A percentile compares a stretch with the other conserved stretches of the same genome.
These are phyloP conservation scores for Zalophus californianus DNA, from an alignment of 2,797 vertebrate genomes.

Conservation along the genomic window DNA sequence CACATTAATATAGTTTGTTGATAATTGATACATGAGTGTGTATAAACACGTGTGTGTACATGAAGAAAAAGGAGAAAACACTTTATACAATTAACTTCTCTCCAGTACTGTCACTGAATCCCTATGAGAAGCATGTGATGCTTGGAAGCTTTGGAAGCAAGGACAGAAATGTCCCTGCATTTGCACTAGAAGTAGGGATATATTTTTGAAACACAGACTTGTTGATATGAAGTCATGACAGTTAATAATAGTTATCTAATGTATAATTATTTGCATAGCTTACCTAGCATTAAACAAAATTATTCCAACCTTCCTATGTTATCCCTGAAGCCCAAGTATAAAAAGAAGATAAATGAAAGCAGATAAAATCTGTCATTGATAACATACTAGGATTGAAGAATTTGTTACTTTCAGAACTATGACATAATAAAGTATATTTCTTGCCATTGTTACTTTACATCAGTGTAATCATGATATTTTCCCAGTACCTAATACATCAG, in stretches of 20 bases:
- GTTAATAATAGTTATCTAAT: neutral
- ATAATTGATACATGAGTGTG: neutral
- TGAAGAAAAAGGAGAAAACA: neutral
- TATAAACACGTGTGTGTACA: neutral
- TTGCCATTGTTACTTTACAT: neutral
- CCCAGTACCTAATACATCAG: neutral
- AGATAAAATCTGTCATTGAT: constrained; percentile 21
- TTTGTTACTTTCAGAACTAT: constrained; percentile 23
- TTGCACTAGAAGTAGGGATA: neutral
- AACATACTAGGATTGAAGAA: neutral
- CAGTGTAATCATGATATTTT: neutral
- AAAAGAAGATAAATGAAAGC: neutral
- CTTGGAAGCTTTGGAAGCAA: neutral
- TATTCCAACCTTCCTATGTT: neutral
- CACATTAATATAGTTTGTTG: neutral
- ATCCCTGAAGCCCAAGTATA: neutral
- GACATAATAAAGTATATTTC: constrained; percentile 5
- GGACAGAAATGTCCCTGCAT: neutral
- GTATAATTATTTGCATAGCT: neutral
- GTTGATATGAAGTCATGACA: neutral
- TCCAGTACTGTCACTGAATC: neutral
- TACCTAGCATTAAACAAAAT: neutral
- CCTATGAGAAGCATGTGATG: neutral
- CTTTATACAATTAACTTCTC: neutral
- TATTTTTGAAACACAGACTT: neutral